Percentiles rank a stretch among this genome's conserved stretches.
phyloP scores from a whole-genome alignment of 2,888 invertebrate species.

The Hydropsyche betteni region DNA sequence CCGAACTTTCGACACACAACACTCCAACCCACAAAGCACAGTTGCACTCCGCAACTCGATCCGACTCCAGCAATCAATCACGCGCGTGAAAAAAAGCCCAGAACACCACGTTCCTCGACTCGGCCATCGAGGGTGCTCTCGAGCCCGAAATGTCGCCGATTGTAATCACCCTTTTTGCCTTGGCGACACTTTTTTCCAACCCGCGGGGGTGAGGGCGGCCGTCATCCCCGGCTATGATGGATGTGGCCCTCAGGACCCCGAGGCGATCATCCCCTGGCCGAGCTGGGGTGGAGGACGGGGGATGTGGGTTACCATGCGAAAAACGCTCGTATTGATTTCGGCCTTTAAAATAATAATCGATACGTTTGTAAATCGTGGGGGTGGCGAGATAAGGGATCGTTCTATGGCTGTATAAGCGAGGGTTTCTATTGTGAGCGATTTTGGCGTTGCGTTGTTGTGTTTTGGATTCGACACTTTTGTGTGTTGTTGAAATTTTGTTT shows the following conservation, averaged over 20 bases:
- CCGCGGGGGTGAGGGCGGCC: conserved; percentile 4
- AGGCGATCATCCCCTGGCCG: conserved; percentile 35
- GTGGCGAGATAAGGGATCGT: conserved; percentile 4
- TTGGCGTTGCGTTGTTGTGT: too few relatives aligned
- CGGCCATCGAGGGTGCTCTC: conserved; percentile 23
- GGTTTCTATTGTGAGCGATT: too few relatives aligned
- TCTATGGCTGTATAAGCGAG: background rate
- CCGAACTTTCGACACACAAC: too few relatives aligned
- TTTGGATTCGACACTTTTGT: too few relatives aligned
- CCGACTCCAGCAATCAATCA: conserved; percentile 37
- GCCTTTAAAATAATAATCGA: conserved; percentile 46
- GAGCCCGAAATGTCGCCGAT: conserved; percentile 31
- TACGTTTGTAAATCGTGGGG: conserved; percentile 25
- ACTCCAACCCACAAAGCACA: too few relatives aligned
- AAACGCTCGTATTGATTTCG: conserved; percentile 44
- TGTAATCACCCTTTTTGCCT: conserved; percentile 46
- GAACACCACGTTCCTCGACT: conserved; percentile 17
- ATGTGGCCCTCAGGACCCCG: conserved; percentile 47
- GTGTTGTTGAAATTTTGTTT: too few relatives aligned
- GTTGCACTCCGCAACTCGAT: background rate
- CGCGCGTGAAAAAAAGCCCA: conserved; percentile 31
- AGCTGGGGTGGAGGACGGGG: conserved; percentile 5
- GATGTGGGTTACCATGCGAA: conserved; percentile 49
- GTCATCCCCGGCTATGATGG: conserved; percentile 44
- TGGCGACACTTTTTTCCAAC: conserved; percentile 38